Evolutionary conservation across 2,888 invertebrate species (phyloP).

Genomic region (Mycogona germanica): DNA sequence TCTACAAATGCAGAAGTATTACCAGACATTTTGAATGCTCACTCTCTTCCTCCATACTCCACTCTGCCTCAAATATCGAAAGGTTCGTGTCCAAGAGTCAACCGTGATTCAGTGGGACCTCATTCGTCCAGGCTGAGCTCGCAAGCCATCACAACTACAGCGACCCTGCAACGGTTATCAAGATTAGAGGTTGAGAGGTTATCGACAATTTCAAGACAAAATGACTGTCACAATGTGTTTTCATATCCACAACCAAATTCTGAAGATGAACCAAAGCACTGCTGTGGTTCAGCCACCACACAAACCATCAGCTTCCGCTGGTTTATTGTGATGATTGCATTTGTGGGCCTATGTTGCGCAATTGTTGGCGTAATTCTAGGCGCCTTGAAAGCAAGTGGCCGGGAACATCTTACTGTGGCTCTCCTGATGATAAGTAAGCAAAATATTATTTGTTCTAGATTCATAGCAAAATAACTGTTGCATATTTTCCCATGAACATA

Average conservation of each 20-base stretch:
- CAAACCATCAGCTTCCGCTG: constrained; percentile 59
- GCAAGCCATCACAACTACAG: constrained; percentile 21
- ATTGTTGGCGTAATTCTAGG: constrained; percentile 74
- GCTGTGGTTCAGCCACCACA: constrained; percentile 56
- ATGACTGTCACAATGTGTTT: constrained; percentile 27
- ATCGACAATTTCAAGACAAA: constrained; percentile 8
- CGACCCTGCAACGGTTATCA: constrained; percentile 21
- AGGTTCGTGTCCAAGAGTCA: constrained; percentile 19
- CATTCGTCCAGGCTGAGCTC: constrained; percentile 22
- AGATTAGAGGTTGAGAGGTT: constrained; percentile 24
- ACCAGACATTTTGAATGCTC: constrained; percentile 48
- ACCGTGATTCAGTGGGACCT: constrained; percentile 28
- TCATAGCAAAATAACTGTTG: no score
- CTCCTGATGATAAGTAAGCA: constrained; percentile 71
- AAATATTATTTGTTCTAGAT: neutral
- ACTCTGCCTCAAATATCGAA: constrained; percentile 36
- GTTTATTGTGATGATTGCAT: constrained; percentile 61
- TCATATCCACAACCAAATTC: no score
- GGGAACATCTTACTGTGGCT: constrained; percentile 68
- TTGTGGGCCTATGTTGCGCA: constrained; percentile 66
- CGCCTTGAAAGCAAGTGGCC: constrained; percentile 63
- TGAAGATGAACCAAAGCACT: constrained; percentile 59
- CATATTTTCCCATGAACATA: no score
- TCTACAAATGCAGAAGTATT: constrained; percentile 30
- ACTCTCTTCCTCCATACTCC: constrained; percentile 49